Evolutionary conservation across 2,888 invertebrate species (phyloP), one percentile per base, ranked within the genome.

Genomic region (Clostera curtula): DNA sequence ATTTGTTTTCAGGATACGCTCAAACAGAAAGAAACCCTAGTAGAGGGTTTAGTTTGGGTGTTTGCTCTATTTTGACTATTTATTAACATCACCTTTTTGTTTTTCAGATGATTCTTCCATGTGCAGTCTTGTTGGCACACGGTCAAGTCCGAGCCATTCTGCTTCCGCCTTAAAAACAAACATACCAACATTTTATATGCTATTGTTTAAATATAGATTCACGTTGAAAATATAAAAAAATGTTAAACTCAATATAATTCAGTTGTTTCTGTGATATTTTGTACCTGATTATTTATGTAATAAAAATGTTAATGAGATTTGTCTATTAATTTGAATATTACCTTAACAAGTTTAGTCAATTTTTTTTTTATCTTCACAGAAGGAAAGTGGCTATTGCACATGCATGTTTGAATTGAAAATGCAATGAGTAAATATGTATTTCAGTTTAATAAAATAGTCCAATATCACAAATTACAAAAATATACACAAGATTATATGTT

Each of bases 141-240:
- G 86, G 74, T 88, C 88, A 66, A 88, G 85, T 55, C 88, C 88
- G 57, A 83, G 77, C 85, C 86, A 87, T 64, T 86, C 87, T 49
- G 85, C 85, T 76, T 86, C 86, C 51, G 85, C 80, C 87, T 87
- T 76, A 64, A 85, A 83, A 67, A 51, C 62, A 79, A 79, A 82
- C 65, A 75, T 61, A 67, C 50, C 65, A 62, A 57, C 51, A 48
- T 47, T 54, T 74, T 76, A 74, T 55, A 51, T 53, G 43, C 36
- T 64, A 36, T 58, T 52, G 49, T 45, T 66, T 27, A 58, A 37
- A 47, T 56, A 44, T 31, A 64, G 41, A 57, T 48, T 67, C 32
- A 34, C 51, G 29, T 39, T 59, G 27, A 55, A 24, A 54, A 50
- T 61, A 49, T 41, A 40, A 33, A 37, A n/a, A n/a, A 29, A 29